Evolutionary conservation across 2,888 invertebrate genomes (phyloP).

Genomic region (Axea sp.): DNA sequence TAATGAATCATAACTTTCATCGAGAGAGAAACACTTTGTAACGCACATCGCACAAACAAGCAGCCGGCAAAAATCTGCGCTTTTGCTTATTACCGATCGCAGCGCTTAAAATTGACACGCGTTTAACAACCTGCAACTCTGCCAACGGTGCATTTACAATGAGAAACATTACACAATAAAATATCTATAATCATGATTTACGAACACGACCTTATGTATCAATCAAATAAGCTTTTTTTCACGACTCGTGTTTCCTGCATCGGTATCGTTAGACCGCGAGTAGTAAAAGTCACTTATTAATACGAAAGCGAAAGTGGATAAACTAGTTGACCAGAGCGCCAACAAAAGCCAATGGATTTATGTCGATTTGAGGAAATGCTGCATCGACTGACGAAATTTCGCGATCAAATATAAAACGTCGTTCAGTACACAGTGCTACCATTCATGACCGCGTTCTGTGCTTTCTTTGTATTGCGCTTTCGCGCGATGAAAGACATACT

Average conservation of each 20-base stretch:
- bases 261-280: constrained; percentile 25
- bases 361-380: constrained; percentile 21
- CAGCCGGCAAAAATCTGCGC: constrained; percentile 2
- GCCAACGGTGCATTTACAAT: constrained; percentile 21
- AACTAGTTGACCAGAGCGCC: constrained; percentile 23
- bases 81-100: constrained; percentile 21
- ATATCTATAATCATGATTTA: constrained; percentile 19
- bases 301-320: constrained; percentile 51
- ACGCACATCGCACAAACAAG: constrained; percentile 1
- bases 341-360: constrained; percentile 37
- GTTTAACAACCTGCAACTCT: constrained; percentile 33
- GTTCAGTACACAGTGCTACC: constrained; percentile 10
- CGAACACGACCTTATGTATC: constrained; percentile 34
- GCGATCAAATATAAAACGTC: constrained; percentile 21
- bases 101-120: constrained; percentile 16
- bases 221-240: constrained; percentile 30
- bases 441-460: constrained; percentile 17
- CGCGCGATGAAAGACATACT: too few species aligned
- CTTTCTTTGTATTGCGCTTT: constrained; percentile 47
- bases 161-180: constrained; percentile 19
- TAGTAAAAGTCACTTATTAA: constrained; percentile 41
- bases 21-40: constrained; percentile 3
- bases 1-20: constrained; percentile 21
- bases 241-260: constrained; percentile 32
- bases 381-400: constrained; percentile 27